A percentile compares a stretch with the other conserved stretches of the same genome.
These are phyloP conservation scores for Apodemia hepburni DNA, from an alignment of 2,888 invertebrate species.

Conservation along the genomic window DNA sequence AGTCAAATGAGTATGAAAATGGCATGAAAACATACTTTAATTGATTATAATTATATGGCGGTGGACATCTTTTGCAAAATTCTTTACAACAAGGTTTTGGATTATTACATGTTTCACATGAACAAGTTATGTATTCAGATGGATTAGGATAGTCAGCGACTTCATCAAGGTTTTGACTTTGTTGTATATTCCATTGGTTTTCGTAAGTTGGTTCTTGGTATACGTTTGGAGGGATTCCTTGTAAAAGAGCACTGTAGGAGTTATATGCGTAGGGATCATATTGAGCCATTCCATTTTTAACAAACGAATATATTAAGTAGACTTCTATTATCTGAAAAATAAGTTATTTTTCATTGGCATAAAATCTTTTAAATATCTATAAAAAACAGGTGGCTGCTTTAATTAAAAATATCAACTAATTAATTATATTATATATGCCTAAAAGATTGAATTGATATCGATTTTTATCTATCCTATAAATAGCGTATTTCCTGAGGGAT, in stretches of 20 bases:
- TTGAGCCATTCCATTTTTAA: neutral
- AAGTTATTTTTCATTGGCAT: neutral
- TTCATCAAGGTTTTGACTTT: conserved; percentile 23
- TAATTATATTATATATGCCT: no score
- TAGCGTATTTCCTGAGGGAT: no score
- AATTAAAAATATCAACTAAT: no score
- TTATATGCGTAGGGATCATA: conserved; percentile 7
- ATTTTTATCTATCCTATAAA: no score
- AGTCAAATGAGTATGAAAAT: conserved; percentile 24
- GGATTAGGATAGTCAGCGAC: conserved; percentile 31
- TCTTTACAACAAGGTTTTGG: conserved; percentile 30
- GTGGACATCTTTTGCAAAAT: conserved; percentile 29
- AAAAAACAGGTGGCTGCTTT: no score
- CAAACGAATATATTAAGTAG: neutral
- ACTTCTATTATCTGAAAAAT: conserved; percentile 3
- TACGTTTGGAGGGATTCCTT: neutral
- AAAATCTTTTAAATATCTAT: no score
- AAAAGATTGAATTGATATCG: no score
- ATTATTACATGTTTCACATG: conserved; percentile 30
- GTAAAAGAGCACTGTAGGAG: neutral
- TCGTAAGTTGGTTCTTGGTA: conserved; percentile 19
- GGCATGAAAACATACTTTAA: conserved; percentile 26
- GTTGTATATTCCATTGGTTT: conserved; percentile 20
- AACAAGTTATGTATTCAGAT: conserved; percentile 38
- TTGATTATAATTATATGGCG: conserved; percentile 2